Evolutionary conservation across 2,113 vertebrate species (phyloP), one percentile per base, ranked within the genome.

Genomic region (Alouatta palliata): DNA sequence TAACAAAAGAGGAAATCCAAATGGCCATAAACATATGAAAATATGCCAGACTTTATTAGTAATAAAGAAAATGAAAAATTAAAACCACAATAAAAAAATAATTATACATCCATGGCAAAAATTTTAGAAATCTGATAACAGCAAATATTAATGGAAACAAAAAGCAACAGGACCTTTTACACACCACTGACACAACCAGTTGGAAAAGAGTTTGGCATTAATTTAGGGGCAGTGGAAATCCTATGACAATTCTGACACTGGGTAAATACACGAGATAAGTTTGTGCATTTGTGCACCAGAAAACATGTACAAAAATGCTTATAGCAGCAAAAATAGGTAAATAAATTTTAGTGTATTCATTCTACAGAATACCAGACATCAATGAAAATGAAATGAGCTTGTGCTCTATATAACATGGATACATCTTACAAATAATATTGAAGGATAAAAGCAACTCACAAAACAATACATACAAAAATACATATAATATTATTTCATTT

Each of bases 311-410:
- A 81, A 76, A 64, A 54, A 21, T 94, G 16, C 71, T 90, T 64
- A 93, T 8, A 79, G 40, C 4, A 80, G n/a, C 27, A 80, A 6
- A 61, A 32, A 70, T n/a, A 87, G 25, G 43, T 76, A 76, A 47
- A 93, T 81, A 56, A 81, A 80, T 35, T 81, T 25, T 86, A 45
- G 30, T 73, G 73, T 56, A 21, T 64, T 90, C 73, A 94, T 86
- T 66, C n/a, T 75, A 86, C 12, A 86, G 32, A 87, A 87, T 49
- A 32, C 47, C 61, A 87, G 82, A 75, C 43, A 66, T 75, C 82
- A 75, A 35, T 76, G 76, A 94, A 82, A 87, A 96, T 68, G 13
- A 96, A 96, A 81, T 75, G 7, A 96, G 49, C 56, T 66, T 49
- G 9, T 43, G 20, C 45, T 80, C 54, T 49, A 68, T 13, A 85